Conservation (phyloP, 2,113 vertebrate species). For the Mungos mungo region DNA sequence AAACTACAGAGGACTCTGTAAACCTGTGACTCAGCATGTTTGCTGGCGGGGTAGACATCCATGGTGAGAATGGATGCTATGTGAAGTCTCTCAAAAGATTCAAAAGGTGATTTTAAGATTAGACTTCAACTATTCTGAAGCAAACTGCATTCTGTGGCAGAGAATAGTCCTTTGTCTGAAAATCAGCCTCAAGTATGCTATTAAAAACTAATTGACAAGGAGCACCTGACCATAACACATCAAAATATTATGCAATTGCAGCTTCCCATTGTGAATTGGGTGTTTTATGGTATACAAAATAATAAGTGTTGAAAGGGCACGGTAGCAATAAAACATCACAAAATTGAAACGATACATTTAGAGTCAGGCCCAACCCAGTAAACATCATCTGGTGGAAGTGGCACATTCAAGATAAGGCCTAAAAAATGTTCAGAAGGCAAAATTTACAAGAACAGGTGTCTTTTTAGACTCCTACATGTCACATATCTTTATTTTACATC, state of each 20-base stretch:
- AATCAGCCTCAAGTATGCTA: too few relatives aligned
- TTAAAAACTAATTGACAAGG: background rate
- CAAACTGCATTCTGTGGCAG: background rate
- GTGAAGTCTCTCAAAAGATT: background rate
- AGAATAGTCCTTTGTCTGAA: background rate
- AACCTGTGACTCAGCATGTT: background rate
- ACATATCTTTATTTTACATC: background rate
- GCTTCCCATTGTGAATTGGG: background rate
- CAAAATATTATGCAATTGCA: background rate
- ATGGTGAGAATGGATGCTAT: background rate
- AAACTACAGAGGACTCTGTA: background rate
- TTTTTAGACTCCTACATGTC: background rate
- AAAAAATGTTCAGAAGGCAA: too few relatives aligned
- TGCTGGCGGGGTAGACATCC: background rate
- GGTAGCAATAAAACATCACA: background rate
- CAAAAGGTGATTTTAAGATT: background rate
- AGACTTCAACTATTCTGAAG: background rate
- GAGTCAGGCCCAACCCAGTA: background rate
- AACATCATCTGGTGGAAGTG: background rate
- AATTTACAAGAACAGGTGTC: background rate
- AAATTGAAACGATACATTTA: background rate
- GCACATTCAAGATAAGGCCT: background rate
- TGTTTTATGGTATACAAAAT: background rate
- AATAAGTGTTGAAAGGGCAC: background rate
- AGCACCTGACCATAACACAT: background rate